These are phyloP conservation scores for Bombylius discolor DNA, from an alignment of 2,888 invertebrate genomes.

Conservation along the genomic window DNA sequence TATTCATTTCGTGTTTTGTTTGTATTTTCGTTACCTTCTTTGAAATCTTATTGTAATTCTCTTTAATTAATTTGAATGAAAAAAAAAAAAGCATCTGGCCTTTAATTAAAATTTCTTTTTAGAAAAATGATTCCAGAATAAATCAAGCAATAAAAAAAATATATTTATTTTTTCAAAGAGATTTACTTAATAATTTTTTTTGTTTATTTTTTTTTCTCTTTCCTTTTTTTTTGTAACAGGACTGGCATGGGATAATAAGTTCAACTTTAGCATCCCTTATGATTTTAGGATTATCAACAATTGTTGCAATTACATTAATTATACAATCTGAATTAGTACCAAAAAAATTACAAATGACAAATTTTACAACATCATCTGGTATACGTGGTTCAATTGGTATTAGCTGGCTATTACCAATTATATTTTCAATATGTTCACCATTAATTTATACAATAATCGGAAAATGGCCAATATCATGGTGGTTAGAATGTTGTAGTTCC, in stretches of 20 bases:
- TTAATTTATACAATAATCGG: slow-evolving; percentile 36
- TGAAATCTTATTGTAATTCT: too few species aligned
- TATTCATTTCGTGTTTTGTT: too few species aligned
- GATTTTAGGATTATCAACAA: slow-evolving; percentile 50
- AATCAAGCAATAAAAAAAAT: too few species aligned
- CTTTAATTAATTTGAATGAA: too few species aligned
- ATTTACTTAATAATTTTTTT: too few species aligned
- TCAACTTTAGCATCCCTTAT: slow-evolving; percentile 49
- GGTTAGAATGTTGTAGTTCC: slow-evolving; percentile 45
- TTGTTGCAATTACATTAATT: slow-evolving; percentile 34
- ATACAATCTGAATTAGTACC: slow-evolving; percentile 35
- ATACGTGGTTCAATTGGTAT: slow-evolving; percentile 35
- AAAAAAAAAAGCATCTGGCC: too few species aligned
- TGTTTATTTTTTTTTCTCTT: neutral
- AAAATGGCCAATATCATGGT: slow-evolving; percentile 44
- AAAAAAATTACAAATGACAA: slow-evolving; percentile 25
- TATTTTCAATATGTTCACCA: slow-evolving; percentile 34
- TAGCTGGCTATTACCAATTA: slow-evolving; percentile 34
- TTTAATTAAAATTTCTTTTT: too few species aligned
- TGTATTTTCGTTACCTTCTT: too few species aligned
- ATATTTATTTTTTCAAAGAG: too few species aligned
- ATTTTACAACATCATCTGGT: slow-evolving; percentile 26
- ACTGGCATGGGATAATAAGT: slow-evolving; percentile 45
- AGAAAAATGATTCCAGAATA: neutral
- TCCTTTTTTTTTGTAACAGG: slow-evolving; percentile 35